Conservation (phyloP, 37 sponge, comb jelly and placozoan genomes). For the Aplysina aerophoba region DNA sequence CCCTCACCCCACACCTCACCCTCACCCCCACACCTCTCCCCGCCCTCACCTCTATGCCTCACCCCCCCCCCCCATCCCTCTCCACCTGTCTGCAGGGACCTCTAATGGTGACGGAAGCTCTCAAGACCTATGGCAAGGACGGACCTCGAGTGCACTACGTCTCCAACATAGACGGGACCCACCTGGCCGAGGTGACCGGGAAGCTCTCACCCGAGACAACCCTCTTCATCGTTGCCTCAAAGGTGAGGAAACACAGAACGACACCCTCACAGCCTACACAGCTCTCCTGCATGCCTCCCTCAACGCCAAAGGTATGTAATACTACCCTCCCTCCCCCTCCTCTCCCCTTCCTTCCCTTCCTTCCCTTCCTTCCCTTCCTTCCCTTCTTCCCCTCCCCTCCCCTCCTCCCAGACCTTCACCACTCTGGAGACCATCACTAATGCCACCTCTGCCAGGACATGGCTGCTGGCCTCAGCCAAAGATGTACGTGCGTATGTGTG, state of each 20-base stretch:
- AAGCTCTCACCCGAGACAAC: conserved; percentile 80
- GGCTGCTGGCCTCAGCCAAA: conserved; percentile 88
- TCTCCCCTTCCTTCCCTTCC: background rate
- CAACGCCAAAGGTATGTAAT: background rate
- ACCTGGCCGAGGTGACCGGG: conserved; percentile 78
- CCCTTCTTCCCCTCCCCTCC: background rate
- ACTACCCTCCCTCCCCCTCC: background rate
- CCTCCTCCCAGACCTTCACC: conserved; percentile 87
- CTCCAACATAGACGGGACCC: conserved; percentile 98
- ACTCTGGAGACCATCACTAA: conserved; percentile 99
- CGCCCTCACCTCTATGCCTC: background rate
- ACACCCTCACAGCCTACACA: background rate
- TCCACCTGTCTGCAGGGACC: conserved; percentile 77
- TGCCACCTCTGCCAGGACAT: conserved; percentile 92
- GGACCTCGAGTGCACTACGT: conserved; percentile 95
- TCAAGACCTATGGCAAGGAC: conserved; percentile 86
- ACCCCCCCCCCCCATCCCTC: background rate
- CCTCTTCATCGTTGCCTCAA: conserved; percentile 96
- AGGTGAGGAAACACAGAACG: too few relatives aligned
- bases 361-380: background rate
- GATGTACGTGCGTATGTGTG: conserved; percentile 60
- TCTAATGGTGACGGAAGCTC: conserved; percentile 97
- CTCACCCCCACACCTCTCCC: background rate
- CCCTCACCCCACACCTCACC: too few relatives aligned
- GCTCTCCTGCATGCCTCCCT: background rate